These are phyloP conservation scores for Neodon shergylaensis DNA, from an alignment of 2,113 vertebrate species.

Conservation along the genomic window DNA sequence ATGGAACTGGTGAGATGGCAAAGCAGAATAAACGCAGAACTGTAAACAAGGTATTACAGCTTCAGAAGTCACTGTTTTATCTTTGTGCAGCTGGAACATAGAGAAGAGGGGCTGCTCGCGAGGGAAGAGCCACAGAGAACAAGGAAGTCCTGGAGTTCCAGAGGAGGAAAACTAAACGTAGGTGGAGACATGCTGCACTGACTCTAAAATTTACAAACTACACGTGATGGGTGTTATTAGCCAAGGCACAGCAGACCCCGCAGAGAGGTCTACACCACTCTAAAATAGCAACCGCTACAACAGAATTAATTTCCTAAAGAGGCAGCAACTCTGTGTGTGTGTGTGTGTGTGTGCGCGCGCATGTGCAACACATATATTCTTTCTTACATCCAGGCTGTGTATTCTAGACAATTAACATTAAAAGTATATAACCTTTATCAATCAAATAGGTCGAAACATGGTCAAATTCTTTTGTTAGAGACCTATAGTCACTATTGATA, in stretches of 20 bases:
- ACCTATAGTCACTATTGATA: background rate
- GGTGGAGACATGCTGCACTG: background rate
- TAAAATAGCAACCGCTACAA: conserved; percentile 7
- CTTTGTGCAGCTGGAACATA: background rate
- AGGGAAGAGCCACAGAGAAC: background rate
- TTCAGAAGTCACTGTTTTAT: background rate
- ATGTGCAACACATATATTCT: background rate
- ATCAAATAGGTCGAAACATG: background rate
- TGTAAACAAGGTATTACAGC: background rate
- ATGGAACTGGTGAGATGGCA: background rate
- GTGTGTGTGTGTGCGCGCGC: no score
- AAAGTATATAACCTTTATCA: background rate
- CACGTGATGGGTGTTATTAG: background rate
- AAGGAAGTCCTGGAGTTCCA: background rate
- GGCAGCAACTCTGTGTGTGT: background rate
- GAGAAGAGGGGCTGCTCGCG: background rate
- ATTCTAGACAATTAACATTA: conserved; percentile 26
- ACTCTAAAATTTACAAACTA: conserved; percentile 22
- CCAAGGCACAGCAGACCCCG: background rate
- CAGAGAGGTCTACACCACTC: background rate
- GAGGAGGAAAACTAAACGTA: background rate
- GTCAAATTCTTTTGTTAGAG: background rate
- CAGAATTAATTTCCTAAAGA: conserved; percentile 18
- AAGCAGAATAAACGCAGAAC: background rate
- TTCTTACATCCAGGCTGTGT: conserved; percentile 38